These are phyloP conservation scores for Caprella mutica DNA, from an alignment of 2,888 invertebrate species.

Conservation along the genomic window DNA sequence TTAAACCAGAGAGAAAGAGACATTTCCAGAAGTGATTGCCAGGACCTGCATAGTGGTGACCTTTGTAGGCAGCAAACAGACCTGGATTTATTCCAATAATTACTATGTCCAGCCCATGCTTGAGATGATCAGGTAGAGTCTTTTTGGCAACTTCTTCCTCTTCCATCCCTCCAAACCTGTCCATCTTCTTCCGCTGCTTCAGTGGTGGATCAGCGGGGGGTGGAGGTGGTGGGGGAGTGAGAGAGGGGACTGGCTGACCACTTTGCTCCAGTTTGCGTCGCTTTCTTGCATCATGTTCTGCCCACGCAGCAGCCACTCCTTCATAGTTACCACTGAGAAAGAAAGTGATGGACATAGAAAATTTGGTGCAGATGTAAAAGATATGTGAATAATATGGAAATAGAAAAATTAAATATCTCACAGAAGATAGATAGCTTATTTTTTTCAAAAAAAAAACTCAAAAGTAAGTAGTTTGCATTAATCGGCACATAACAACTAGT, in stretches of 20 bases:
- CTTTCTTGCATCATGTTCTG: slow-evolving; percentile 9
- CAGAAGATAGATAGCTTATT: no score
- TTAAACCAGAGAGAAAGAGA: slow-evolving; percentile 82
- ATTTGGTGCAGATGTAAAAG: no score
- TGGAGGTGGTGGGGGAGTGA: not conserved
- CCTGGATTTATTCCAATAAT: slow-evolving; percentile 98
- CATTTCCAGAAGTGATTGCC: slow-evolving; percentile 99
- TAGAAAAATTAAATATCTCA: no score
- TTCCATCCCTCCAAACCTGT: slow-evolving; percentile 89
- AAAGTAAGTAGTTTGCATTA: no score
- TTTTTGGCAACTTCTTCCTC: slow-evolving; percentile 91
- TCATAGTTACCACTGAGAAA: slow-evolving; percentile 8
- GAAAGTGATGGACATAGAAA: no score
- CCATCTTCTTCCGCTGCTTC: slow-evolving; percentile 67
- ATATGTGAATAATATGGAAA: no score
- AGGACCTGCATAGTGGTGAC: slow-evolving; percentile 96
- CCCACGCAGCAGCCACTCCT: slow-evolving; percentile 5
- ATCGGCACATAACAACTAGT: no score
- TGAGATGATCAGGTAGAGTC: slow-evolving; percentile 86
- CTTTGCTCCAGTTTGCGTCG: slow-evolving; percentile 2
- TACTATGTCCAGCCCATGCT: slow-evolving; percentile 89
- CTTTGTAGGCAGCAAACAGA: slow-evolving; percentile 91
- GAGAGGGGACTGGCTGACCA: not conserved
- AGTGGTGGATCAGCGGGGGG: slow-evolving; percentile 2
- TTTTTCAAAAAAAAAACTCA: no score